Evolutionary conservation across 2,888 invertebrate species (phyloP), one percentile per base, ranked within the genome.

Genomic region (Macrosoma leucophasiata): DNA sequence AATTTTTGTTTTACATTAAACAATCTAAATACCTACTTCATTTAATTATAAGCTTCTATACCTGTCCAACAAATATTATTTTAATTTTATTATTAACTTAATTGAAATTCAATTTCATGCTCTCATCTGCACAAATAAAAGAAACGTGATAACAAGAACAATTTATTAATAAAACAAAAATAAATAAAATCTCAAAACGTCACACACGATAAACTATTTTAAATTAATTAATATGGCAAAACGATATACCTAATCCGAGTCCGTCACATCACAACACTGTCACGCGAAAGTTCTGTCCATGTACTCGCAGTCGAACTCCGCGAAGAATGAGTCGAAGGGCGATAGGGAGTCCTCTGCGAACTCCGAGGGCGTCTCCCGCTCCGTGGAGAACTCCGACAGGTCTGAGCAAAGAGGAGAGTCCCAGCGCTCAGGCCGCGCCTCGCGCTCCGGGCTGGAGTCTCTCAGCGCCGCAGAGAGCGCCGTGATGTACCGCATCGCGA

Each of bases 401-500:
- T 87, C 87, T 11, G 87, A 87, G 47, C 87, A 72, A 23, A 71
- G 58, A 1, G 84, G 79, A 7, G 84, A 82, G 4, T 77, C 67
- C 81, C 79, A 81, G 31, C 75, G 71, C 13, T 75, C 81, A 2
- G 73, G 71, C 13, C 67, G 55, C 3, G 33, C 24, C 9, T 30
- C 34, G 19, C 66, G 61, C 1, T 62, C 69, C 1, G 71, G 55
- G 9, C 60, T 61, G 47, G 73, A 28, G 46, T 82, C 74, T n/a
- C 86, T 73, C 39, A 93, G 72, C 1, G 90, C 88, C 0, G 89
- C 84, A n/a, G 89, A 89, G 29, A 96, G 75, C 8, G 92, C 89
- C 7, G 90, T 79, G 46, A 96, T 96, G 64, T 96, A 96, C 59
- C 91, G 90, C 92, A 96, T 93, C 13, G 96, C 96, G 41, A 95